phyloP scores from a whole-genome alignment of 2,797 vertebrate species.

The Loris lydekkerianus region DNA sequence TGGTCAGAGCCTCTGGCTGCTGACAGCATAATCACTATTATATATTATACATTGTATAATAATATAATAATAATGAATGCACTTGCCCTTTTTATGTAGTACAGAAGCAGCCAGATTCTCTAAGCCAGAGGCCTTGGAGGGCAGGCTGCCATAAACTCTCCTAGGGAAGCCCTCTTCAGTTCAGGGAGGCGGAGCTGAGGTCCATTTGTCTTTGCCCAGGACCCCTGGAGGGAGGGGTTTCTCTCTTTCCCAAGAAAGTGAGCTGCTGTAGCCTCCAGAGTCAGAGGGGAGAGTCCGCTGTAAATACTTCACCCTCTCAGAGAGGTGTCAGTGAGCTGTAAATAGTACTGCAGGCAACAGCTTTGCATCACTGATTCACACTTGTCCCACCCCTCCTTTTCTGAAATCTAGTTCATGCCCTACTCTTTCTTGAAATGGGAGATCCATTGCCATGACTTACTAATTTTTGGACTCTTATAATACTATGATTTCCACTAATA shows the following conservation, averaged over 20 bases:
- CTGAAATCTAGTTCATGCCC: conserved; percentile 52
- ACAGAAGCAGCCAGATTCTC: conserved; percentile 67
- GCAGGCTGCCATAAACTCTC: conserved; percentile 74
- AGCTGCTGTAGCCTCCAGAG: conserved; percentile 20
- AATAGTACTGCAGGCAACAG: conserved; percentile 56
- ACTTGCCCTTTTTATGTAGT: conserved; percentile 83
- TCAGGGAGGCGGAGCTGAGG: not conserved
- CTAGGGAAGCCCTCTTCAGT: conserved; percentile 46
- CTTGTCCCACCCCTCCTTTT: conserved; percentile 20
- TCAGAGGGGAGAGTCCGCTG: conserved; percentile 10
- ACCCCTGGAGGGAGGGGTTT: conserved; percentile 18
- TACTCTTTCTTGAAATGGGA: conserved; percentile 39
- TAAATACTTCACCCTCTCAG: conserved; percentile 74
- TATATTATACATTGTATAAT: conserved; percentile 83
- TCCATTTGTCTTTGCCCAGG: not conserved
- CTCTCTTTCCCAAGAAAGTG: conserved; percentile 16
- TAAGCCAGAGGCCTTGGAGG: conserved; percentile 69
- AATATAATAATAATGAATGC: conserved; percentile 81
- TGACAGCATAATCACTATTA: conserved; percentile 80
- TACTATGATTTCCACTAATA: not conserved
- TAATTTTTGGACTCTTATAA: conserved; percentile 45
- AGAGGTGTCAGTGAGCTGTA: conserved; percentile 40
- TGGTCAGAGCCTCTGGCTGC: conserved; percentile 76
- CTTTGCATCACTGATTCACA: conserved; percentile 13
- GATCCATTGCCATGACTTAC: not conserved